Base-by-base conservation (phyloP, 2,797 vertebrate species). In the Danio aesculapii region DNA sequence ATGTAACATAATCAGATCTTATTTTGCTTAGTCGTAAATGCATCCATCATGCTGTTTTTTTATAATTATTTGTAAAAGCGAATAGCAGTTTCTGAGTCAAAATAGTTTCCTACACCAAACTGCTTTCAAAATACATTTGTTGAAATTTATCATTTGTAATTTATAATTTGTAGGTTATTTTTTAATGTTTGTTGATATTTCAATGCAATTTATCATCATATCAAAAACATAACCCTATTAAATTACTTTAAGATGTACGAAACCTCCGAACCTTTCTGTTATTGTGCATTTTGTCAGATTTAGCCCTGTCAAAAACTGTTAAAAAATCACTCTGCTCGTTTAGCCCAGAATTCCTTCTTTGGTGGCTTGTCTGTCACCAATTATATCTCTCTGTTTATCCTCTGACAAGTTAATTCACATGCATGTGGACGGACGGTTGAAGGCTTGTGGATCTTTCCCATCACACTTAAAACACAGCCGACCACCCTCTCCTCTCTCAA, bases 391-490 rank as follows among this genome's bases (percentile, higher is more conserved):
- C 59, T 84, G 85, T 86, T 86, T 86, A 83, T 84, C 57, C 81
- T 79, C 69, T 86, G 85, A 86, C 85, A 86, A 83, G 83, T 86
- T 86, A 83, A 86, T 86, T 86, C 85, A 86, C 83, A 85, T 86
- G 81, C 81, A 85, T 86, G 83, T 79, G 79, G 77, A 84, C 83
- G 61, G 67, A 85, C 66, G 73, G 81, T 30, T 68, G 75, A 77
- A 83, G 85, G 63, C 79, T 85, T 85, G 85, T 86, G 85, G 85
- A 86, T 85, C 83, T 86, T 86, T 86, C 85, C 85, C 85, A 86
- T 86, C 85, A 66, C 64, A 84, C 80, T 81, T 86, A 82, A 84
- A 86, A 77, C 69, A 64, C 81, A 67, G 75, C 78, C 83, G 85
- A 82, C 71, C 85, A 83, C 75, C 75, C 75, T 86, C 85, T 86